Percentiles rank a stretch among this genome's conserved stretches.
Evolutionary conservation across 1,140 invertebrate species (phyloP).

Genomic region (Ceratitis capitata): DNA sequence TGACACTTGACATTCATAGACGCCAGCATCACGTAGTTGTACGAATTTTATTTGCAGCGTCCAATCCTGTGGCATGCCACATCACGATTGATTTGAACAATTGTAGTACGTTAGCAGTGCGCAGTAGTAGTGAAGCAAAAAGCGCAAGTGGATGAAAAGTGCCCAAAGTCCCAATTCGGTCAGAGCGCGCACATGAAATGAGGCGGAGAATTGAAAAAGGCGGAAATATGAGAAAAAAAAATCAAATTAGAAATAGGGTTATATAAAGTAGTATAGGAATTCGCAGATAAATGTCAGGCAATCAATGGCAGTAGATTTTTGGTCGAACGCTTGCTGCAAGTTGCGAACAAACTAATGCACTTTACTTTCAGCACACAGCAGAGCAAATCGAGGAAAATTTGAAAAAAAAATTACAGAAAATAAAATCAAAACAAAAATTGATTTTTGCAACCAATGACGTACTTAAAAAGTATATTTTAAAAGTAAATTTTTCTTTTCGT

Average conservation of each 20-base stretch:
- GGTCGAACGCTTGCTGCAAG: background rate
- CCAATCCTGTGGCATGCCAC: conserved; percentile 75
- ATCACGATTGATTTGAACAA: background rate
- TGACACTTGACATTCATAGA: conserved; percentile 89
- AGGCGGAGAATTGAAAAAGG: background rate
- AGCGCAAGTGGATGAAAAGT: background rate
- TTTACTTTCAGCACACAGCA: background rate
- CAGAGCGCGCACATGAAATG: background rate
- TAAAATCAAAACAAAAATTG: background rate
- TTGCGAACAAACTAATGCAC: background rate
- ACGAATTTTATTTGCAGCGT: conserved; percentile 85
- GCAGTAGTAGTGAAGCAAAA: too few species aligned
- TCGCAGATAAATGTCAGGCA: background rate
- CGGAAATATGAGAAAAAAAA: background rate
- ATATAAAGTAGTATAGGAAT: background rate
- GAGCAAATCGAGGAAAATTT: background rate
- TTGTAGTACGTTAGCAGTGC: background rate
- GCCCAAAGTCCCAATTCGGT: background rate
- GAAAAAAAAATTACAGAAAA: background rate
- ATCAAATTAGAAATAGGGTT: background rate
- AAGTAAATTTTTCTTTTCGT: background rate
- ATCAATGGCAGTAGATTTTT: conserved; percentile 8
- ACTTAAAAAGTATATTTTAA: background rate
- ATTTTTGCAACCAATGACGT: background rate
- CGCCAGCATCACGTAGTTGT: conserved; percentile 80